phyloP scores from a whole-genome alignment of 2,888 invertebrate genomes.

The Caenorhabditis sp. region DNA sequence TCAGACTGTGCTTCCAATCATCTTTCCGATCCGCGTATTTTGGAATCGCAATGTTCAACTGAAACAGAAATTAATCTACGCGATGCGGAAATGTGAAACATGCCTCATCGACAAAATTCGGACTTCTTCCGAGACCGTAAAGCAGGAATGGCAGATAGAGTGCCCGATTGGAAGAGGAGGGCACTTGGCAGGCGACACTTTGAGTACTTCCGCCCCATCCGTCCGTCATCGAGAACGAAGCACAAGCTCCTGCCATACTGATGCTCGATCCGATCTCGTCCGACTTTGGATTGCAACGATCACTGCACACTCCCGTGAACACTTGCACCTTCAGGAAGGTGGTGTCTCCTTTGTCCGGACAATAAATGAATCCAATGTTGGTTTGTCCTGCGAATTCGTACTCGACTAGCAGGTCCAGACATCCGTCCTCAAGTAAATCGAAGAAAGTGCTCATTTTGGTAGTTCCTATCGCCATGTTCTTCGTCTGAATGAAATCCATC shows the following conservation, averaged over 20 bases:
- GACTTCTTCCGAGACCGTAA: constrained; percentile 96
- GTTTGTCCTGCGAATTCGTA: constrained; percentile 58
- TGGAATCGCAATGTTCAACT: constrained; percentile 62
- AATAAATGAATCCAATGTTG: constrained; percentile 53
- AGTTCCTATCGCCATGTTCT: constrained; percentile 55
- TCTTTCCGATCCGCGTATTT: constrained; percentile 52
- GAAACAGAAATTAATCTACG: too few relatives aligned
- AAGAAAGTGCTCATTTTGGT: constrained; percentile 60
- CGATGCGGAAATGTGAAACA: too few relatives aligned
- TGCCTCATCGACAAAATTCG: constrained; percentile 87
- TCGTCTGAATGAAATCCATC: constrained; percentile 55
- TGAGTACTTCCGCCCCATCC: constrained; percentile 66
- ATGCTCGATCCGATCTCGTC: constrained; percentile 74
- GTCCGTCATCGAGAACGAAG: constrained; percentile 71
- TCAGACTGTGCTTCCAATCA: constrained; percentile 61
- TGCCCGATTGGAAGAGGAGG: constrained; percentile 82
- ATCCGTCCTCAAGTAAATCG: constrained; percentile 75
- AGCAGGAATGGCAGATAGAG: constrained; percentile 95
- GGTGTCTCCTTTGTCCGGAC: constrained; percentile 77
- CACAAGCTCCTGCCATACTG: constrained; percentile 76
- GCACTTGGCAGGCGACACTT: constrained; percentile 73
- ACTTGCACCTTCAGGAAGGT: constrained; percentile 78
- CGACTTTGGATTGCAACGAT: constrained; percentile 47
- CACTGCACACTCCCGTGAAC: constrained; percentile 69
- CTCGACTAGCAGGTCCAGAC: constrained; percentile 76